phyloP scores from a whole-genome alignment of 2,113 vertebrate genomes.

The Engraulis encrasicolus region DNA sequence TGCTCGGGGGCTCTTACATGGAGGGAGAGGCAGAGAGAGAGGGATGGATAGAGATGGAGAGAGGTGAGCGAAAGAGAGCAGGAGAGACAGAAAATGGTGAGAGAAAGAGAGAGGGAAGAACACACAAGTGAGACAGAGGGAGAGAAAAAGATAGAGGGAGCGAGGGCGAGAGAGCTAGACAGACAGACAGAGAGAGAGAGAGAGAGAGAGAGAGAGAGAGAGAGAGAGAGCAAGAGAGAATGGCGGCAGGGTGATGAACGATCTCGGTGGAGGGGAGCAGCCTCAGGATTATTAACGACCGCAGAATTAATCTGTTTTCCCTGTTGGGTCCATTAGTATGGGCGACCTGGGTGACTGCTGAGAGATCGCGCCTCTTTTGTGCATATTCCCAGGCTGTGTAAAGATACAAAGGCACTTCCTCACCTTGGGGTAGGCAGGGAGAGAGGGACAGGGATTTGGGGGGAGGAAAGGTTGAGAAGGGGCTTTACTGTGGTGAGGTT shows the following conservation, averaged over 20 bases:
- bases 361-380: conserved; percentile 46
- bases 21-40: conserved; percentile 37
- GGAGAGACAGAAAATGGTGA: too few relatives aligned
- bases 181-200: conserved; percentile 31
- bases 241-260: conserved; percentile 59
- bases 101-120: too few relatives aligned
- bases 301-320: conserved; percentile 56
- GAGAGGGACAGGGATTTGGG: conserved; percentile 2
- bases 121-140: too few relatives aligned
- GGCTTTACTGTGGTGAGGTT: too few relatives aligned
- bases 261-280: conserved; percentile 49
- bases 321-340: conserved; percentile 58
- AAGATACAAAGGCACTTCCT: conserved; percentile 21
- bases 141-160: too few relatives aligned
- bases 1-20: conserved; percentile 48
- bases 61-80: not conserved
- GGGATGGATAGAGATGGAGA: too few relatives aligned
- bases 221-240: conserved; percentile 1
- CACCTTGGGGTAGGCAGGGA: conserved; percentile 17
- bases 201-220: conserved; percentile 34
- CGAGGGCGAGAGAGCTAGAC: too few relatives aligned
- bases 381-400: conserved; percentile 37
- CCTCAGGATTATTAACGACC: conserved; percentile 61
- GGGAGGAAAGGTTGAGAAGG: not conserved
- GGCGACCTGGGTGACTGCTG: conserved; percentile 48